Percentiles rank a stretch among this genome's conserved stretches.
Conservation (phyloP, 2,797 vertebrate genomes). For the Sebastes goodei region DNA sequence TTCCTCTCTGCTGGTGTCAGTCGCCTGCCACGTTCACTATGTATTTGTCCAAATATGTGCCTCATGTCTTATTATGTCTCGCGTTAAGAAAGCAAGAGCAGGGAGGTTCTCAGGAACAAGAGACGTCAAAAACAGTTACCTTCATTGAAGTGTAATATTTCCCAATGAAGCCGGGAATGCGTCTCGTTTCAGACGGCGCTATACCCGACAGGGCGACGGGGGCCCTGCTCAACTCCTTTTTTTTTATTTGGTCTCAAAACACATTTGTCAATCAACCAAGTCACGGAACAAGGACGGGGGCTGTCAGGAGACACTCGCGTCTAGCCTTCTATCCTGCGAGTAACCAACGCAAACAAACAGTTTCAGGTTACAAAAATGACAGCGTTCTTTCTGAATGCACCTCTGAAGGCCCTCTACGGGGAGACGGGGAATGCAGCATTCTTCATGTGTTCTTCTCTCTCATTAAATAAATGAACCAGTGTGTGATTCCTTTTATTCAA, state of each 20-base stretch:
- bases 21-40: background rate
- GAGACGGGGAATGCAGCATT: conserved; percentile 17
- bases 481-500: background rate
- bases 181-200: background rate
- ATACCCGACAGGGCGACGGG: conserved; percentile 2
- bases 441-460: conserved; percentile 40
- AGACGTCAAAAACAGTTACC: conserved; percentile 41
- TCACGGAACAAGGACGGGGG: conserved; percentile 11
- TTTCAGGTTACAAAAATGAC: conserved; percentile 41
- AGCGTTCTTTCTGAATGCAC: conserved; percentile 8
- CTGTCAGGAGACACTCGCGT: conserved; percentile 29
- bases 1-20: background rate
- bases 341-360: conserved; percentile 47
- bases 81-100: conserved; percentile 1
- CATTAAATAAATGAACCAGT: conserved; percentile 41
- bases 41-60: conserved; percentile 2
- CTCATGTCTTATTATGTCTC: conserved; percentile 6
- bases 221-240: background rate
- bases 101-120: conserved; percentile 14
- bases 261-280: conserved; percentile 63
- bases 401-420: conserved; percentile 1
- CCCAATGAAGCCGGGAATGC: conserved; percentile 15
- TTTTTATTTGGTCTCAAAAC: conserved; percentile 70
- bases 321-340: background rate
- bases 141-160: conserved; percentile 37